Base-by-base conservation (phyloP, 2,888 invertebrate genomes). In the Lamproptera curius region DNA sequence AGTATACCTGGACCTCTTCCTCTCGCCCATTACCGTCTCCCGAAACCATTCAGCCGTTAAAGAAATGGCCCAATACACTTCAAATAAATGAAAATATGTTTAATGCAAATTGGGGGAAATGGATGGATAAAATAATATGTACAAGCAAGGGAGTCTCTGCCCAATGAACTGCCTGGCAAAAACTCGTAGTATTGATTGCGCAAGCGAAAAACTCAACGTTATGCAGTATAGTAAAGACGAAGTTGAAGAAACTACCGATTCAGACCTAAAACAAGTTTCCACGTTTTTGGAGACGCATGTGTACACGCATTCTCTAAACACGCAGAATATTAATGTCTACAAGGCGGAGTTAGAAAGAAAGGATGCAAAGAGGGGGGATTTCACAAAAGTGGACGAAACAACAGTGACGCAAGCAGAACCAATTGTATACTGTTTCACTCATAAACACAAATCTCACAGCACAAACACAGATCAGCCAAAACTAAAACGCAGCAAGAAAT, bases 401-500 rank as follows among this genome's bases (percentile, higher is more conserved):
- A 26, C 13, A 1, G n/a, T 41, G 1, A 34, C 34, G 11, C 42
- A 43, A 46, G 37, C 54, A 1, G 60, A 65, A 46, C 57, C 65
- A 0, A 61, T 67, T 1, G 54, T 0, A 71, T 65, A 46, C 77
- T 63, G 51, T 73, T 78, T 47, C 70, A 76, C 50, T 51, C 66
- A 57, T 15, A 73, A 61, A 44, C 70, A 62, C 47, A 43, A 47
- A 10, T 40, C 42, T 40, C 0, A 37, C 26, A 38, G 31, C 28
- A 36, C 10, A 1, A 36, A 16, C 36, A 16, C 3, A 16, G 38
- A 34, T 14, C 34, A 55, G 13, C 63, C 65, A 0, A 14, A 35
- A 1, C 75, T 85, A 70, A 75, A 57, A 37, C 70, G 58, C 40
- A 84, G 84, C 48, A 77, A 58, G 17, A 86, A 86, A 47, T 83